Conservation (phyloP, 2,113 vertebrate genomes). For the Sylvia atricapilla region DNA sequence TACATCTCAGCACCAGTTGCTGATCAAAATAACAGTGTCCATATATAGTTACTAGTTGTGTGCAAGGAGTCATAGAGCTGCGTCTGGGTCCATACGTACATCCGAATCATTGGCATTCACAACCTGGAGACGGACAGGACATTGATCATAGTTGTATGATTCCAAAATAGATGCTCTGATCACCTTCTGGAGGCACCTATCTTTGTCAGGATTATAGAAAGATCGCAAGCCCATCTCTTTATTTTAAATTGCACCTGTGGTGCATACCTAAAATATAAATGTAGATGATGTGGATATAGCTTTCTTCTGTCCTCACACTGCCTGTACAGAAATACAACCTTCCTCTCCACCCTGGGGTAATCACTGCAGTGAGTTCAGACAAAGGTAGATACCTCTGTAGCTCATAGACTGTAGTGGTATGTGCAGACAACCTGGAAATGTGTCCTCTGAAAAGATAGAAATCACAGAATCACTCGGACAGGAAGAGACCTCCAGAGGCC, state of each 20-base stretch:
- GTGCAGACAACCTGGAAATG: neutral
- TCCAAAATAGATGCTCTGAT: neutral
- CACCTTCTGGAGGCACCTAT: neutral
- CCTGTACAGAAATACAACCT: neutral
- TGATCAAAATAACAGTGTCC: constrained; percentile 29
- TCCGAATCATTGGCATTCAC: neutral
- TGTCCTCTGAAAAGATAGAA: neutral
- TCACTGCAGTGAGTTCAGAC: neutral
- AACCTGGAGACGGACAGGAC: neutral
- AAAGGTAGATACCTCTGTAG: neutral
- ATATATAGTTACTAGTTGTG: neutral
- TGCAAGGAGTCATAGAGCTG: neutral
- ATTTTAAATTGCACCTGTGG: constrained; percentile 32
- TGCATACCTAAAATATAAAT: neutral
- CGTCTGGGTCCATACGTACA: neutral
- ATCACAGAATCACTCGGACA: neutral
- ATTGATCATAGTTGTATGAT: neutral
- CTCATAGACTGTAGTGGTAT: neutral
- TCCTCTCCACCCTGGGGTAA: neutral
- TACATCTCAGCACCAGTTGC: neutral
- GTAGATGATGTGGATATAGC: neutral
- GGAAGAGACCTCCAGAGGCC: neutral
- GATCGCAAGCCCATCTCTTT: neutral
- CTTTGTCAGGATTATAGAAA: constrained; percentile 5
- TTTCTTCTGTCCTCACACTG: neutral